Percentiles rank a stretch among this genome's conserved stretches.
Evolutionary conservation across 2,888 invertebrate species (phyloP).

Genomic region (Vesta saturnalis): DNA sequence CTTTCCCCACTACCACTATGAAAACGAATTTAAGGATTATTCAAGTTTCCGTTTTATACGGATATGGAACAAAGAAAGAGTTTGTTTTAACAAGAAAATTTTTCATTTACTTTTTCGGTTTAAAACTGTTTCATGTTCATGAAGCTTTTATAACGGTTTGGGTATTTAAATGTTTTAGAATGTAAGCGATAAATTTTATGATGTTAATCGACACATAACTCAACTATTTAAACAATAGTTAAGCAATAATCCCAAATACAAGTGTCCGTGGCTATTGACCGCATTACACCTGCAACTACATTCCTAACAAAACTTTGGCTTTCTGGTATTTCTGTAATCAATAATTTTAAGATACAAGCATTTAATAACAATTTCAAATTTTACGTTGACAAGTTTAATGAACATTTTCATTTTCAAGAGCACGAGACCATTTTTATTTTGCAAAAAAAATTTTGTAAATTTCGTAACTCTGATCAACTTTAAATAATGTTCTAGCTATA

Average conservation of each 20-base stretch:
- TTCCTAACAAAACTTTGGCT: conserved; percentile 45
- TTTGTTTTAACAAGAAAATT: conserved; percentile 5
- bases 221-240: conserved; percentile 29
- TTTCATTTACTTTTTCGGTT: background rate
- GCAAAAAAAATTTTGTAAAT: too few species aligned
- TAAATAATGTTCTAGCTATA: too few species aligned
- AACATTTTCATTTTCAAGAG: background rate
- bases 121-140: background rate
- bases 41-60: conserved; percentile 12
- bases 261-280: conserved; percentile 54
- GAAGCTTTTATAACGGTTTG: background rate
- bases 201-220: conserved; percentile 18
- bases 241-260: conserved; percentile 40
- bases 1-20: conserved; percentile 24
- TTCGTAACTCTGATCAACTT: too few species aligned
- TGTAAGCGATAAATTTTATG: background rate
- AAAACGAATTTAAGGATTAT: conserved; percentile 26
- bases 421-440: too few species aligned
- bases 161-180: background rate
- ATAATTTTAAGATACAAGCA: background rate
- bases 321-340: background rate
- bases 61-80: conserved; percentile 16
- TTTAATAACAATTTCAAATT: too few species aligned
- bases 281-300: conserved; percentile 52
- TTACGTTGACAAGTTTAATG: too few species aligned